Evolutionary conservation across 2,113 vertebrate species (phyloP), one percentile per base, ranked within the genome.

Genomic region (Casuarius casuarius): DNA sequence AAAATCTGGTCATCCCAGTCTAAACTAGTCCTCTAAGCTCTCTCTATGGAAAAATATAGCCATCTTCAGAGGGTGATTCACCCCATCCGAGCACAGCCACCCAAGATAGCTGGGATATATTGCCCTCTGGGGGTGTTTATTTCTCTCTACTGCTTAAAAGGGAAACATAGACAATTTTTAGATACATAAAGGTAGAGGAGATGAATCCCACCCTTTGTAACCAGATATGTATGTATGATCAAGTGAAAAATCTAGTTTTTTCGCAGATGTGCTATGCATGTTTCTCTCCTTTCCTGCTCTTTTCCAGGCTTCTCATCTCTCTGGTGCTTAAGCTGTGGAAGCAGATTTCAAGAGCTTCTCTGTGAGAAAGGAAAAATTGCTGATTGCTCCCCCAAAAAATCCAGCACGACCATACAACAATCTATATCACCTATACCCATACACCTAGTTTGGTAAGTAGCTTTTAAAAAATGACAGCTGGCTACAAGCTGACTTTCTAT

Each of bases 61-160:
- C 35, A 25, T 65, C 52, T 68, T 35, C 3, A 3, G 8, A 70
- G 31, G 9, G 13, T 79, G 70, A 91, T 40, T 88, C 76, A 88
- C 17, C 17, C n/a, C 19, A 20, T 31, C 63, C 0, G 0, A 71
- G 18, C 12, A 44, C 2, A 0, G 67, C 25, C 61, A 33, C n/a
- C 1, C 3, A 79, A 48, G 65, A 84, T 11, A 89, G 58, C 77
- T 92, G n/a, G 81, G 62, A 87, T 82, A 84, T 26, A 79, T 94
- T 95, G 77, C 74, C 70, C 78, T 95, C 87, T 87, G 87, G 48
- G 89, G 65, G 48, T 76, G 35, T 29, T 84, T 82, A 35, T 46
- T 95, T 87, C 82, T 94, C 58, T 87, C 58, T 76, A 29, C 33
- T 83, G 29, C 56, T 88, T 61, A 8, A 61, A 74, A 89, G 29